Evolutionary conservation across 2,797 vertebrate genomes (phyloP).

Genomic region (Morus bassanus): DNA sequence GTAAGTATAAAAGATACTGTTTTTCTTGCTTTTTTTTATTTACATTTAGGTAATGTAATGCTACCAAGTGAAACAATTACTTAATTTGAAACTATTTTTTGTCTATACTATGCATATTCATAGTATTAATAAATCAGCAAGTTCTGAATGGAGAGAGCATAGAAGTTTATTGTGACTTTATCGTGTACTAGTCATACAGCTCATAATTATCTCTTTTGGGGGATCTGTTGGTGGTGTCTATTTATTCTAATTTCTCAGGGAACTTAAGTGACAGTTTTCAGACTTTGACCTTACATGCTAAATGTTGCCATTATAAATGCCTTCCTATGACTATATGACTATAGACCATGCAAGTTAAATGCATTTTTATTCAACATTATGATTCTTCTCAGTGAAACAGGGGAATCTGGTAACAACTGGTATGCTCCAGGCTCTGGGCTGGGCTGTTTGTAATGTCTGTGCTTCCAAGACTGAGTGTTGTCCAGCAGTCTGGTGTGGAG

Average conservation of each 20-base stretch:
- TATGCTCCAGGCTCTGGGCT: not conserved
- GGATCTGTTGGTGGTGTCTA: not conserved
- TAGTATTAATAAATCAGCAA: not conserved
- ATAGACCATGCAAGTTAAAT: not conserved
- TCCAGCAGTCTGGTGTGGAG: not conserved
- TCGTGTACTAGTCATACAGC: not conserved
- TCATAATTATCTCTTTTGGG: not conserved
- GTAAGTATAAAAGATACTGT: conserved; percentile 81
- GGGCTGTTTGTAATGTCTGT: not conserved
- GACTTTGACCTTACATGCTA: not conserved
- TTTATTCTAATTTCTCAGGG: not conserved
- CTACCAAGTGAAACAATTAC: not conserved
- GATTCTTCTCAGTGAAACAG: not conserved
- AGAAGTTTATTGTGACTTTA: not conserved
- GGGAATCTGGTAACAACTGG: not conserved
- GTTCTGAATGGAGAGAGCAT: not conserved
- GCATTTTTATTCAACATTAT: not conserved
- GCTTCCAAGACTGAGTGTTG: not conserved
- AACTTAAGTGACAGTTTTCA: not conserved
- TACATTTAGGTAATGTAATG: not conserved
- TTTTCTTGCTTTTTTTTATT: not conserved
- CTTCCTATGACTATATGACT: not conserved
- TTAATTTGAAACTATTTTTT: not conserved
- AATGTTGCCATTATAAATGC: not conserved
- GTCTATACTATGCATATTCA: not conserved